phyloP scores from a whole-genome alignment of 2,113 vertebrate species.

The Heterocephalus glaber region DNA sequence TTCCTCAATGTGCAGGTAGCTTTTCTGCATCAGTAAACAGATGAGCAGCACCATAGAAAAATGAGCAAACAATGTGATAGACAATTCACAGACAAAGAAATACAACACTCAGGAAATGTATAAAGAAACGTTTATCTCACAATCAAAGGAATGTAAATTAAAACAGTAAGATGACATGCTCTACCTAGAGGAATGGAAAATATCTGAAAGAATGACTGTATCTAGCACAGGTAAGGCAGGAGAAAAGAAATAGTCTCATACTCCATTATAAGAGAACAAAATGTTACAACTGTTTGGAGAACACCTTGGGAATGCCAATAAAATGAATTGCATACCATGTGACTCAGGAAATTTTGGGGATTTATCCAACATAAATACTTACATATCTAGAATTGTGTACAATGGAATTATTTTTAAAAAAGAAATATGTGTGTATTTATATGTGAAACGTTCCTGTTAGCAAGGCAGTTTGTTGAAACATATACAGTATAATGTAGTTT shows the following conservation, averaged over 20 bases:
- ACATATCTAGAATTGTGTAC: neutral
- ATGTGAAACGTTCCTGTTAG: neutral
- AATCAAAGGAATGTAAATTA: neutral
- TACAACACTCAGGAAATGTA: neutral
- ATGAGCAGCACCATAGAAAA: neutral
- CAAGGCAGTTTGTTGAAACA: neutral
- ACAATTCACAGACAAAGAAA: neutral
- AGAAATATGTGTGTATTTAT: neutral
- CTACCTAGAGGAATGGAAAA: neutral
- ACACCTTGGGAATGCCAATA: neutral
- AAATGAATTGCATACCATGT: neutral
- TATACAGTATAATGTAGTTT: neutral
- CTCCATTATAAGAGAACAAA: neutral
- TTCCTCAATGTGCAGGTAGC: neutral
- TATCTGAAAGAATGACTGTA: neutral
- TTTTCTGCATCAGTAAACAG: neutral
- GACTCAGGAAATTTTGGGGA: neutral
- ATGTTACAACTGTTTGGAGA: neutral
- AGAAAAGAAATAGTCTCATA: neutral
- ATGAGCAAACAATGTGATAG: neutral
- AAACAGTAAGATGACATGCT: neutral
- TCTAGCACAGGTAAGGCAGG: neutral
- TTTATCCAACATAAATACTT: neutral
- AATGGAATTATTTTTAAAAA: neutral
- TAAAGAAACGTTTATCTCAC: neutral